A percentile compares a stretch with the other conserved stretches of the same genome.
Conservation (phyloP, 2,113 vertebrate genomes). For the Trematomus loennbergii region DNA sequence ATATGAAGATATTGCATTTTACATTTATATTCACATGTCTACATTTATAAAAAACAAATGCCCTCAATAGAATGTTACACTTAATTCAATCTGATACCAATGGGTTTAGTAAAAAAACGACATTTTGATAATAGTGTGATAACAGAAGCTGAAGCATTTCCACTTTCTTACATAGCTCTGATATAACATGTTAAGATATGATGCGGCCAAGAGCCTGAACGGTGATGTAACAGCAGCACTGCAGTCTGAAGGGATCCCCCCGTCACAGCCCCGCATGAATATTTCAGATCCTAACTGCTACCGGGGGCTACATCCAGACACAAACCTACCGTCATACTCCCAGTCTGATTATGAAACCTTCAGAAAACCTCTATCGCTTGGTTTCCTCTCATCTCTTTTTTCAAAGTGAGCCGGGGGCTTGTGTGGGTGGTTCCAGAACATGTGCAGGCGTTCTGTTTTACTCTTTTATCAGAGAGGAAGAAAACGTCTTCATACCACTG, state of each 20-base stretch:
- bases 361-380: not conserved
- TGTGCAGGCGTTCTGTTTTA: conserved; percentile 17
- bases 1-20: not conserved
- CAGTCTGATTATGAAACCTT: not conserved
- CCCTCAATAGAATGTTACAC: not conserved
- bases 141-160: not conserved
- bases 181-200: not conserved
- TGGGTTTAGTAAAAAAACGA: too few species aligned
- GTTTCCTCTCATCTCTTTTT: conserved; percentile 16
- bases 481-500: conserved; percentile 25
- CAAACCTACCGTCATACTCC: not conserved
- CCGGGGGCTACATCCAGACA: conserved; percentile 1
- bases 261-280: conserved; percentile 48
- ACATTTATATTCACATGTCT: not conserved
- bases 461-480: conserved; percentile 5
- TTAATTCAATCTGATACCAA: too few species aligned
- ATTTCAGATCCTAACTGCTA: conserved; percentile 48
- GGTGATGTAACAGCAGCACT: conserved; percentile 50
- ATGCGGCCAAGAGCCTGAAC: conserved; percentile 22
- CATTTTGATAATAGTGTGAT: not conserved
- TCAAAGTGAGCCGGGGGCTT: conserved; percentile 27
- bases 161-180: not conserved
- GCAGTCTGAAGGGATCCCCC: conserved; percentile 34
- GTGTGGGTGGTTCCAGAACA: conserved; percentile 45
- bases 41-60: not conserved